phyloP scores from a whole-genome alignment of 2,888 invertebrate species.

The Hyalella azteca region DNA sequence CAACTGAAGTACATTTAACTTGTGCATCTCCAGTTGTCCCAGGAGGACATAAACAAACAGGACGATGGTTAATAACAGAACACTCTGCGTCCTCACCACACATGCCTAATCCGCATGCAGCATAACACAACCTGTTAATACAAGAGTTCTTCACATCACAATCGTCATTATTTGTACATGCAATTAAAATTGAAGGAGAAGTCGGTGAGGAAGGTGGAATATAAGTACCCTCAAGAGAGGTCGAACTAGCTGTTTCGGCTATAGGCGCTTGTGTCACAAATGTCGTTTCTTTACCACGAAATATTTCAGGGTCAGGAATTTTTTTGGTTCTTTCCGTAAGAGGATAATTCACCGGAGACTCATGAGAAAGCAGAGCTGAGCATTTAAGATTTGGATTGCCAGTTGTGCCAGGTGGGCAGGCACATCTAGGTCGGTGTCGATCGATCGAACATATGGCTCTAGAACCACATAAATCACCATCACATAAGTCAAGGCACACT shows the following conservation, averaged over 20 bases:
- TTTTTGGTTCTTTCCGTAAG: conserved; percentile 46
- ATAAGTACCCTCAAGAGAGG: conserved; percentile 4
- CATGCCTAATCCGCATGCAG: conserved; percentile 75
- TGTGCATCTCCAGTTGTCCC: conserved; percentile 41
- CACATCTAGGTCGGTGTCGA: conserved; percentile 61
- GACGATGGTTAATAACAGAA: conserved; percentile 75
- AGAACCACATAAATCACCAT: conserved; percentile 66
- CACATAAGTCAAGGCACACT: conserved; percentile 78
- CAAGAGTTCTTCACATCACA: conserved; percentile 75
- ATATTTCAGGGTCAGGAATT: not conserved
- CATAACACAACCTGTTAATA: conserved; percentile 74
- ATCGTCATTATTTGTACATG: conserved; percentile 78
- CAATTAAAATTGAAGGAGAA: conserved; percentile 61
- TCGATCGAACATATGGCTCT: conserved; percentile 61
- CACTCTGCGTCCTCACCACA: conserved; percentile 83
- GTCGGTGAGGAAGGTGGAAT: conserved; percentile 41
- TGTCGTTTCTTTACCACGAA: conserved; percentile 1
- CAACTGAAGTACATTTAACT: conserved; percentile 49
- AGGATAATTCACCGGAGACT: conserved; percentile 67
- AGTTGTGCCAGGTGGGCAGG: conserved; percentile 61
- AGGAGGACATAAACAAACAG: conserved; percentile 87
- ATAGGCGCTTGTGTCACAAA: conserved; percentile 37
- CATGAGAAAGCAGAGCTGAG: conserved; percentile 63
- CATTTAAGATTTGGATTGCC: conserved; percentile 62
- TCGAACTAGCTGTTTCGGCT: not conserved